phyloP scores from a whole-genome alignment of 2,888 invertebrate genomes.

The Chrysolina oricalcia region DNA sequence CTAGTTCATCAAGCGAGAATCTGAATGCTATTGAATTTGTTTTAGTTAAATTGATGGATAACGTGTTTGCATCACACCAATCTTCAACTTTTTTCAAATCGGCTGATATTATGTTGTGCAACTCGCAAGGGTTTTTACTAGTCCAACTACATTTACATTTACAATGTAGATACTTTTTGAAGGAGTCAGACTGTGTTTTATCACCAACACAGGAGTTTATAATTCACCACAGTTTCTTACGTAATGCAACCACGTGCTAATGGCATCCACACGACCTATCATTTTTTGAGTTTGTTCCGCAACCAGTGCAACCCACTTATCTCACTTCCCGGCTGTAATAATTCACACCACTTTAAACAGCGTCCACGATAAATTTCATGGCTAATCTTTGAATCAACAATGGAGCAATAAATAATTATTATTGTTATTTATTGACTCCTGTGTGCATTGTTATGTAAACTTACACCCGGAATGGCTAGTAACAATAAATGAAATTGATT shows the following conservation, averaged over 20 bases:
- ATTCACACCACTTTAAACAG: slow-evolving; percentile 20
- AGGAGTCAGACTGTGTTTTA: not conserved
- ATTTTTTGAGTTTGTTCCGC: slow-evolving; percentile 4
- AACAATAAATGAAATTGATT: slow-evolving; percentile 1
- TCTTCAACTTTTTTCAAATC: too few relatives aligned
- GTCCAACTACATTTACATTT: too few relatives aligned
- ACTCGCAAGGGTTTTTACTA: too few relatives aligned
- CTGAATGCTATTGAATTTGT: too few relatives aligned
- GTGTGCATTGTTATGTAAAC: slow-evolving; percentile 22
- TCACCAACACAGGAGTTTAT: too few relatives aligned
- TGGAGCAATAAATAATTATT: slow-evolving; percentile 28
- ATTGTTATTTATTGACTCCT: slow-evolving; percentile 25
- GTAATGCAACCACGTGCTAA: slow-evolving; percentile 5
- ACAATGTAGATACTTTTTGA: too few relatives aligned
- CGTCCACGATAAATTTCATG: slow-evolving; percentile 28
- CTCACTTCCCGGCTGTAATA: slow-evolving; percentile 13
- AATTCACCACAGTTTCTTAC: not conserved
- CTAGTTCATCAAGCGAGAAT: too few relatives aligned
- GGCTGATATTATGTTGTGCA: too few relatives aligned
- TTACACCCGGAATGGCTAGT: not conserved
- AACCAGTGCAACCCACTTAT: slow-evolving; percentile 14
- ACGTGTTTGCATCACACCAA: too few relatives aligned
- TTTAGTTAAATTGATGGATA: too few relatives aligned
- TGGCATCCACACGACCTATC: slow-evolving; percentile 7
- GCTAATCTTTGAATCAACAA: slow-evolving; percentile 24